Base-by-base conservation (phyloP, 64 coral and sea anemone genomes). In the Stichodactyla mertensii region DNA sequence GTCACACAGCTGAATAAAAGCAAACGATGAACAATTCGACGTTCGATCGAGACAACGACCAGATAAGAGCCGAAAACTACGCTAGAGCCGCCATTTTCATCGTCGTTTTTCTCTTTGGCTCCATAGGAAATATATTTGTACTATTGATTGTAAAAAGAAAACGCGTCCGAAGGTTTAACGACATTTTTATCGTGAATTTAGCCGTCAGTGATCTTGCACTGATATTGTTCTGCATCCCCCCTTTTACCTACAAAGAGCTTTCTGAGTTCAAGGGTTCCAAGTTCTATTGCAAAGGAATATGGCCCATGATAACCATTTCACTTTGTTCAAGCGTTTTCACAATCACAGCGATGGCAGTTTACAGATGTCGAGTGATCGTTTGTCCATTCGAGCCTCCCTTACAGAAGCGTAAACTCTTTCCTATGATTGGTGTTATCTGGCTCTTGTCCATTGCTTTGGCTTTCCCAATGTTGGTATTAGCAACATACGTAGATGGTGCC, bases 251-350 rank as follows among this genome's bases (percentile, higher is more conserved):
- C 31, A 87, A 90, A 12, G 51, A 89, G 13, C 83, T 96, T 18
- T 79, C 86, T 52, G 57, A 13, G 4, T 87, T 85, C 52, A 86
- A 71, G 7, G 85, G 91, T 7, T 87, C 91, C 64, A 55, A 24
- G 20, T 96, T 96, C 45, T 92, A 92, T 55, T 96, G 94, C 80
- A 96, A 96, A 78, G 88, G 85, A 55, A 84, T 96, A 12, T 96
- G 94, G 94, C 91, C 94, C 11, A 71, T 96, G 36, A 89, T 96
- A 28, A 92, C 94, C 6, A 84, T 96, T 36, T 92, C 91, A 22
- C 61, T 90, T 55, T 96, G 86, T 64, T 89, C 88, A 0, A 96
- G 94, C 82, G 85, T 96, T 16, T 96, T 87, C 15, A 96, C 94
- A 0, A 96, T 96, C 51, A 96, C 94, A 10, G 87, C 61, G 16